Base-by-base conservation (phyloP, 1,140 invertebrate genomes). In the Bicyclus anynana region DNA sequence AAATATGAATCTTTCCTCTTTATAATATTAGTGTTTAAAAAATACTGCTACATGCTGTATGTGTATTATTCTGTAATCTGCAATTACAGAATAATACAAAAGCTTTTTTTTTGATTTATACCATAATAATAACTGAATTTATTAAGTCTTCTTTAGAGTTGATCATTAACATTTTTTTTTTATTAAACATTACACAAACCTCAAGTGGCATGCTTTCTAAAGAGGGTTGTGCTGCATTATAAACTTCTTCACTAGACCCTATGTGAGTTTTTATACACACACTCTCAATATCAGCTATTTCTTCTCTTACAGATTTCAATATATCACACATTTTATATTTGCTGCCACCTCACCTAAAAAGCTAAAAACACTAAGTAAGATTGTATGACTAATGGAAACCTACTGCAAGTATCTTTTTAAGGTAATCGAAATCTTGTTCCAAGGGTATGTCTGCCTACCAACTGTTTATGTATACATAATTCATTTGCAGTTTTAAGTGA, bases 151-250 rank as follows among this genome's bases (percentile, higher is more conserved):
- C n/a, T n/a, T n/a, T n/a, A n/a, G n/a, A n/a, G n/a, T n/a, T n/a
- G n/a, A n/a, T n/a, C n/a, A 23, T 23, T 4, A 7, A 23, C 7
- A 23, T 23, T 2, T 4, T 4, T 23, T 4, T 23, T 23, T 23
- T 23, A 23, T 23, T 2, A 7, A 4, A 4, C 29, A 37, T 26
- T 48, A 14, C 0, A 47, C 17, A 16, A 49, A 84, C 83, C 79
- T 87, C 84, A 58, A 87, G 75, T 54, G 84, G 84, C 77, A 87
- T 77, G 47, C 69, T 73, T 47, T 68, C 35, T 44, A 85, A 59
- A 20, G 53, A 58, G 16, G 79, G 65, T 58, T 72, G 47, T 53
- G 68, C 64, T 53, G 64, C 57, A 52, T 72, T 71, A 52, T 57
- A 67, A 23, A 64, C 26, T 27, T 62, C 55, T 50, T 54, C 35